These are phyloP conservation scores for Drosophila asahinai DNA, from an alignment of 1,140 invertebrate species.

Conservation along the genomic window DNA sequence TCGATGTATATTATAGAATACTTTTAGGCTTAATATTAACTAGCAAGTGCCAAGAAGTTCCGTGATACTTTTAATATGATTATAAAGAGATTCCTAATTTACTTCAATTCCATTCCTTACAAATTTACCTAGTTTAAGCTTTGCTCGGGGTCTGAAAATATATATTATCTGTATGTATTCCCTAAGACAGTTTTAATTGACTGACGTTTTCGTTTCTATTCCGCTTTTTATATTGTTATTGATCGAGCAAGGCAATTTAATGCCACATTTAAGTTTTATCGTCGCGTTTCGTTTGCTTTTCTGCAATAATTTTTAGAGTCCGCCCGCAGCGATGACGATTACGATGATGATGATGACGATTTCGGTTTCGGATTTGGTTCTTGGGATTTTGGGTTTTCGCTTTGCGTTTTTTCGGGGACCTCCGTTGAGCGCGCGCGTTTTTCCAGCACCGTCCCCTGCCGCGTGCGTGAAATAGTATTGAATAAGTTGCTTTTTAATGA, in stretches of 20 bases:
- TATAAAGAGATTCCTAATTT: not conserved
- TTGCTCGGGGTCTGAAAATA: constrained; percentile 14
- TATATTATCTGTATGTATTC: constrained; percentile 42
- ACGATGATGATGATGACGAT: constrained; percentile 27
- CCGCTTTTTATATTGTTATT: constrained; percentile 39
- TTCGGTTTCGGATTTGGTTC: constrained; percentile 13
- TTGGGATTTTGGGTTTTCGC: constrained; percentile 17
- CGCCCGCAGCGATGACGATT: constrained; percentile 31
- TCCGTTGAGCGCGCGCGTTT: constrained; percentile 67
- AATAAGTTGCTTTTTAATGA: constrained; percentile 80
- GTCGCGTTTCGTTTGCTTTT: constrained; percentile 59
- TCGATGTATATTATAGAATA: not conserved
- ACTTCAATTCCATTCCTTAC: not conserved
- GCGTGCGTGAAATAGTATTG: constrained; percentile 76
- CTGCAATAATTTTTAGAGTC: constrained; percentile 66
- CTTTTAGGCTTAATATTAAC: not conserved
- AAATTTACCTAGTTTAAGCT: constrained; percentile 38
- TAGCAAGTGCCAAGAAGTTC: no score
- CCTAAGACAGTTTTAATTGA: constrained; percentile 69
- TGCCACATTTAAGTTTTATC: constrained; percentile 75
- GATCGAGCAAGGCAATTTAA: constrained; percentile 73
- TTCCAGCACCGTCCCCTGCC: constrained; percentile 14
- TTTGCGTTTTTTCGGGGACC: constrained; percentile 17
- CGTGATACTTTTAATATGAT: no score
- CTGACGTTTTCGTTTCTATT: constrained; percentile 42